These are phyloP conservation scores for Chirona hameri DNA, from an alignment of 2,888 invertebrate genomes.

Conservation along the genomic window DNA sequence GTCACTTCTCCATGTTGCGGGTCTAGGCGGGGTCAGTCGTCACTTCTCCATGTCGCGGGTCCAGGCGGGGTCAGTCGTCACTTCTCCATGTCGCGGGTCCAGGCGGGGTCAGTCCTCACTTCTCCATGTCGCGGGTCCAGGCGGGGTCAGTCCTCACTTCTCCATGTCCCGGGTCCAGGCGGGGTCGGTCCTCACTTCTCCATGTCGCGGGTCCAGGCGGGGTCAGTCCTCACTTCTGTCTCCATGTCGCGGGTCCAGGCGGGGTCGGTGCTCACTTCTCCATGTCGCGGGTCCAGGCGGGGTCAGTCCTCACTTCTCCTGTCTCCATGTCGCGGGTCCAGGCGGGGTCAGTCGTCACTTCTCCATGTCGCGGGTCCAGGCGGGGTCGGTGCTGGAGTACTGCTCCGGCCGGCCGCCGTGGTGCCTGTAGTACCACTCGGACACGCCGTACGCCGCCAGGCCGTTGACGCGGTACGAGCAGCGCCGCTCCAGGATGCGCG, in stretches of 20 bases:
- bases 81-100: conserved; percentile 40
- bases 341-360: conserved; percentile 13
- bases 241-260: too few relatives aligned
- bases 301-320: too few relatives aligned
- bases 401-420: conserved; percentile 55
- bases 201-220: conserved; percentile 42
- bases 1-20: too few relatives aligned
- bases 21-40: too few relatives aligned
- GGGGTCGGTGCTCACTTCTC: too few relatives aligned
- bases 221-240: conserved; percentile 40
- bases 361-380: conserved; percentile 41
- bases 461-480: conserved; percentile 59
- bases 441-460: conserved; percentile 60
- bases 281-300: too few relatives aligned
- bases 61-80: neutral
- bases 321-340: too few relatives aligned
- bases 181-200: conserved; percentile 31
- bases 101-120: conserved; percentile 42
- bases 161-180: too few relatives aligned
- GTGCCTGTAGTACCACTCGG: conserved; percentile 64
- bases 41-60: too few relatives aligned
- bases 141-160: too few relatives aligned
- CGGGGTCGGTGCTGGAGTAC: conserved; percentile 42
- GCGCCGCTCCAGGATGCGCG: conserved; percentile 59
- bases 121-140: too few relatives aligned